Evolutionary conservation across 2,888 invertebrate species (phyloP), one percentile per base, ranked within the genome.

Genomic region (Caenorhabditis angaria): DNA sequence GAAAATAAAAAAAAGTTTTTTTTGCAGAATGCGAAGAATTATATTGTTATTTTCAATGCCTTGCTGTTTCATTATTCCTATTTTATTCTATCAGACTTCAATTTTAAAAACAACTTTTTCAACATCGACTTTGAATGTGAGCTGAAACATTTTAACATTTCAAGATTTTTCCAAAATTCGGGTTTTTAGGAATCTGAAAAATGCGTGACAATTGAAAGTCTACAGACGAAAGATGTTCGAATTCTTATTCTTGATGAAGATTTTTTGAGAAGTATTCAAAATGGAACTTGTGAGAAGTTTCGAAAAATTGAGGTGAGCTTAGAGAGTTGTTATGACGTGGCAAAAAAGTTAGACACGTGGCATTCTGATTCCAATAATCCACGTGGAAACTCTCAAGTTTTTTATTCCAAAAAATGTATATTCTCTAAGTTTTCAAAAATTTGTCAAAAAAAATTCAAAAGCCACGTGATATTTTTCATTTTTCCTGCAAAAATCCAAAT

Each of bases 1-100:
- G n/a, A n/a, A n/a, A n/a, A n/a, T n/a, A n/a, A n/a, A n/a, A n/a
- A n/a, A n/a, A n/a, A n/a, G n/a, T 20, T 50, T 50, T 50, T 50
- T 50, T 50, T 50, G 20, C 50, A 50, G 50, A 50, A 65, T 65
- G 65, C 25, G 27, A 29, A 57, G 57, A n/a, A 51, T 57, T 24
- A 20, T 65, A 8, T 6, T 54, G 2, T 41, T 47, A 14, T 53
- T 65, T 25, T 53, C 59, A 18, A 29, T 63, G 1, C 63, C 63
- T 18, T 50, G 58, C n/a, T 35, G 56, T 6, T 53, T 57, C n/a
- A n/a, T 65, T 22, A 22, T 59, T 22, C 57, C 65, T 0, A 59
- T 59, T 50, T 22, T 65, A 5, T 53, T 59, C 25, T 65, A 65
- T 47, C 65, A 65, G 22, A 29, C 58, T 3, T 57, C 24, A 24